Conservation (phyloP, 2,888 invertebrate genomes). For the Syritta pipiens region DNA sequence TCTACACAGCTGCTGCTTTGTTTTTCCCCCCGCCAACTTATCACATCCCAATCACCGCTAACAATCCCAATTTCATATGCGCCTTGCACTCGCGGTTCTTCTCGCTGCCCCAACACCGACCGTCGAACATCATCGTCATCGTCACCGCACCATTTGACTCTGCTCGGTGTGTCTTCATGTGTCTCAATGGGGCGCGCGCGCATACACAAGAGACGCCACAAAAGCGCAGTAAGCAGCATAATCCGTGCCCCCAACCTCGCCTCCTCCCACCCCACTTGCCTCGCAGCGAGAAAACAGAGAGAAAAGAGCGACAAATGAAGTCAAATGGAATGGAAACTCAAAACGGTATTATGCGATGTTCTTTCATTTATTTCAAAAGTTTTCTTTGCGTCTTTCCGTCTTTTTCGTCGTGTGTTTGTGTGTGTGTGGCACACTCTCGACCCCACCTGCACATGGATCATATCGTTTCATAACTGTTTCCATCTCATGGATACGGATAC, state of each 20-base stretch:
- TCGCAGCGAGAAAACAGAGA: constrained; percentile 54
- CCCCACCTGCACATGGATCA: constrained; percentile 48
- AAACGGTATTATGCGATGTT: constrained; percentile 68
- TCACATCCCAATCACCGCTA: constrained; percentile 39
- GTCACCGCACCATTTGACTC: constrained; percentile 41
- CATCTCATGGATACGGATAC: constrained; percentile 52
- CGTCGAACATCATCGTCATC: neutral
- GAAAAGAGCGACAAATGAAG: constrained; percentile 63
- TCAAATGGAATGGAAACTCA: constrained; percentile 68
- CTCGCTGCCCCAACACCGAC: neutral
- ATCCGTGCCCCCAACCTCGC: constrained; percentile 11
- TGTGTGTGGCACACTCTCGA: constrained; percentile 9
- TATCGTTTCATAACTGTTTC: constrained; percentile 67
- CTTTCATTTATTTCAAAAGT: constrained; percentile 63
- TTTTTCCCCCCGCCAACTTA: constrained; percentile 15
- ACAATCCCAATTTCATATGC: constrained; percentile 46
- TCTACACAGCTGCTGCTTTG: neutral
- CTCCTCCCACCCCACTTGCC: too few species aligned
- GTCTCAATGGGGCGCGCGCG: constrained; percentile 35
- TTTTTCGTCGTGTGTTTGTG: constrained; percentile 25
- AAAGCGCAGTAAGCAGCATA: constrained; percentile 28
- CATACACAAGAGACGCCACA: constrained; percentile 25
- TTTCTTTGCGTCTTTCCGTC: constrained; percentile 7
- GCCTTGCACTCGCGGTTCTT: constrained; percentile 20
- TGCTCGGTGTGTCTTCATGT: constrained; percentile 29